phyloP scores from a whole-genome alignment of 2,797 vertebrate genomes.

The Syngnathus acus region DNA sequence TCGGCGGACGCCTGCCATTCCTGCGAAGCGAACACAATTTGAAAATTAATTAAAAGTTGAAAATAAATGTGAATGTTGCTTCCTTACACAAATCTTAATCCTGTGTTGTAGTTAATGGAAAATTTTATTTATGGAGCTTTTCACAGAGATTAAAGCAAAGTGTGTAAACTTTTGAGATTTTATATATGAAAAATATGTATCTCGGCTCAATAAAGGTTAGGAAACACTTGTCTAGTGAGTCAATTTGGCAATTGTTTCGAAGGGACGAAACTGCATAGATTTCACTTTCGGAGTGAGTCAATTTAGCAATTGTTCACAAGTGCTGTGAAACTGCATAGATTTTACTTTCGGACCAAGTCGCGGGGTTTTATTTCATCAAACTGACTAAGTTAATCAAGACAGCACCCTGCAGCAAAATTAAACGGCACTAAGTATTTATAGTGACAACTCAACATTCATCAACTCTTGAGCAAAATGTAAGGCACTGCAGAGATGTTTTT shows the following conservation, averaged over 20 bases:
- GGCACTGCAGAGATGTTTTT: conserved; percentile 1
- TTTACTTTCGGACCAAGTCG: background rate
- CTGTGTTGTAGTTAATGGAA: background rate
- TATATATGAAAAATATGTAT: background rate
- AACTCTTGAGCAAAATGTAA: background rate
- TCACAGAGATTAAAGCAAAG: background rate
- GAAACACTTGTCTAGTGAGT: background rate
- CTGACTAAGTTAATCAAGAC: background rate
- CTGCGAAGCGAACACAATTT: conserved; percentile 58
- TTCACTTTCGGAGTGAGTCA: background rate
- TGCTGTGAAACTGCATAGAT: too few species aligned
- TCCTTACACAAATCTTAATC: conserved; percentile 8
- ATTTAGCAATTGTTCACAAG: too few species aligned
- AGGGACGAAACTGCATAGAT: background rate
- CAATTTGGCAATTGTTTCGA: background rate
- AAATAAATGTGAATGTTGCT: background rate
- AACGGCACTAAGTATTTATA: background rate
- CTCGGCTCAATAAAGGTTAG: background rate
- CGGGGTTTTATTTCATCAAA: background rate
- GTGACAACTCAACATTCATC: background rate
- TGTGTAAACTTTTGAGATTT: background rate
- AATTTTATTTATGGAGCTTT: background rate
- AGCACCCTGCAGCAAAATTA: background rate
- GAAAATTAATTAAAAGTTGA: background rate
- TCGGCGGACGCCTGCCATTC: conserved; percentile 80